These are phyloP conservation scores for Thamnaconus septentrionalis DNA, from an alignment of 2,113 vertebrate species.

Conservation along the genomic window DNA sequence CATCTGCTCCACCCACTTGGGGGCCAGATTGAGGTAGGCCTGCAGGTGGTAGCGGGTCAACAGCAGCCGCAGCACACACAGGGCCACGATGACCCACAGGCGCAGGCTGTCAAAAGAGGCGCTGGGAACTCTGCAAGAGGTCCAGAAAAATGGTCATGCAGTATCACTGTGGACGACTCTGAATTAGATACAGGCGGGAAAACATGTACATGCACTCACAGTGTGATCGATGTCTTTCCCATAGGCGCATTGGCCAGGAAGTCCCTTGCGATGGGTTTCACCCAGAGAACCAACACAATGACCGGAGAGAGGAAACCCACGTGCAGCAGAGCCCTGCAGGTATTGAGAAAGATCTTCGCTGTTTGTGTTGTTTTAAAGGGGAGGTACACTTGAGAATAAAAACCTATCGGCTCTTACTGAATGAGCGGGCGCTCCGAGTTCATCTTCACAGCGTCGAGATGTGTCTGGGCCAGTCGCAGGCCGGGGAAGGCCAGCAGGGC, in stretches of 20 bases:
- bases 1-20: conserved; percentile 88
- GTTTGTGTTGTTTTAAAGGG: too few species aligned
- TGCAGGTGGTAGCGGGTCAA: conserved; percentile 87
- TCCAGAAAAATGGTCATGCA: not conserved
- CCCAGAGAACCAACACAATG: conserved; percentile 85
- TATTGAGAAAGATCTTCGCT: not conserved
- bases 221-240: conserved; percentile 78
- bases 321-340: conserved; percentile 83
- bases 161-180: not conserved
- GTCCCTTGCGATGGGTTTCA: conserved; percentile 89
- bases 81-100: conserved; percentile 83
- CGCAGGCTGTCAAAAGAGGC: conserved; percentile 80
- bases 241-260: conserved; percentile 84
- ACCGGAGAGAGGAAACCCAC: conserved; percentile 88
- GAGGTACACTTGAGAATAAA: not conserved
- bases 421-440: conserved; percentile 79
- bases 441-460: conserved; percentile 86
- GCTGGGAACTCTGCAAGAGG: conserved; percentile 79
- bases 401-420: conserved; percentile 72
- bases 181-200: not conserved
- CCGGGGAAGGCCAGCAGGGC: conserved; percentile 92
- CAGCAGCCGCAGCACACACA: conserved; percentile 81
- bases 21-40: conserved; percentile 90
- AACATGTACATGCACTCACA: conserved; percentile 75
- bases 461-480: conserved; percentile 92